These are phyloP conservation scores for Candidula unifasciata DNA, from an alignment of 2,888 invertebrate species.

Conservation along the genomic window DNA sequence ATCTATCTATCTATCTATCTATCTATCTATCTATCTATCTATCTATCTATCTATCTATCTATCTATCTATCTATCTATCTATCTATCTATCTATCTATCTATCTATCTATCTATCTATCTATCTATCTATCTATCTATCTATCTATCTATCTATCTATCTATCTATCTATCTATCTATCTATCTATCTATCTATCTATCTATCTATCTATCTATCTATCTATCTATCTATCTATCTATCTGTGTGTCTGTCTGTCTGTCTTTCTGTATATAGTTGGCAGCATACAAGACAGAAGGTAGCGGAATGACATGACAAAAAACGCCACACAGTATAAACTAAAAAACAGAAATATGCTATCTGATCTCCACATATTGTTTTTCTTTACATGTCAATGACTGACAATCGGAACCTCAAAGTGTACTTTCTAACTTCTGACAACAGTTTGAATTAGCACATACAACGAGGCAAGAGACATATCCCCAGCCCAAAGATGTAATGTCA, in stretches of 20 bases:
- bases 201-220: constrained; percentile 35
- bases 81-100: constrained; percentile 2
- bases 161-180: constrained; percentile 24
- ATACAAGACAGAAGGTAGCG: too few relatives aligned
- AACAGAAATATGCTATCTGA: too few relatives aligned
- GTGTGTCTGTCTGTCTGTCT: not conserved
- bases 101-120: constrained; percentile 9
- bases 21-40: not conserved
- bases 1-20: not conserved
- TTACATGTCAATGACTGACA: too few relatives aligned
- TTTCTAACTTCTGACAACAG: too few relatives aligned
- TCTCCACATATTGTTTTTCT: too few relatives aligned
- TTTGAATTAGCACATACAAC: too few relatives aligned
- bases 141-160: constrained; percentile 34
- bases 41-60: constrained; percentile 1
- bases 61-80: not conserved
- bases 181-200: constrained; percentile 28
- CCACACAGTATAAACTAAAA: too few relatives aligned
- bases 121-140: not conserved
- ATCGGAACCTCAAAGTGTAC: too few relatives aligned
- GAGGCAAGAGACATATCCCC: too few relatives aligned
- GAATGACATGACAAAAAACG: too few relatives aligned
- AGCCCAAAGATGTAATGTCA: too few relatives aligned
- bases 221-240: constrained; percentile 15
- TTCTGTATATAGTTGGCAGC: too few relatives aligned